Evolutionary conservation across 2,797 vertebrate genomes (phyloP).

Genomic region (Muscicapa comitata): DNA sequence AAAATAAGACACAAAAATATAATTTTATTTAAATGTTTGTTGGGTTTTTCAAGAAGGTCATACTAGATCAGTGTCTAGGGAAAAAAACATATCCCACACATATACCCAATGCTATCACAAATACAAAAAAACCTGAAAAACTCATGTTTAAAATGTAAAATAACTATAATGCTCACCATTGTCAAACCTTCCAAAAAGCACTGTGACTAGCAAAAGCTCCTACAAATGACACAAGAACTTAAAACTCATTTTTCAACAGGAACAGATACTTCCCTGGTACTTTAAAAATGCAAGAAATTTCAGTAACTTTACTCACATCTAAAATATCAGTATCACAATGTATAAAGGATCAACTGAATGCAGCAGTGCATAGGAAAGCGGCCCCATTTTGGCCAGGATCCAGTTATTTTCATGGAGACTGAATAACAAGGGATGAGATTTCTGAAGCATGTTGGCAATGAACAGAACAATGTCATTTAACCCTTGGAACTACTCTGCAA

Average conservation of each 20-base stretch:
- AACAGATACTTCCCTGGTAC: not conserved
- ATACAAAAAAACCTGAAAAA: not conserved
- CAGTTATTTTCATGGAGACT: conserved; percentile 10
- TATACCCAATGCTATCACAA: not conserved
- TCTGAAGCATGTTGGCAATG: not conserved
- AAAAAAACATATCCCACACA: not conserved
- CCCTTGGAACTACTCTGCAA: not conserved
- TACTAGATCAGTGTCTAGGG: not conserved
- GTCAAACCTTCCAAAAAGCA: not conserved
- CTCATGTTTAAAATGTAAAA: not conserved
- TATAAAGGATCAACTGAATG: not conserved
- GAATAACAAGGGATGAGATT: not conserved
- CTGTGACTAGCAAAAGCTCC: not conserved
- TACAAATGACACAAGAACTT: not conserved
- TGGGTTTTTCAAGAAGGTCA: not conserved
- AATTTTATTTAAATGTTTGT: not conserved
- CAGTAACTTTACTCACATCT: not conserved
- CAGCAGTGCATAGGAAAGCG: not conserved
- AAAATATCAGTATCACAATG: not conserved
- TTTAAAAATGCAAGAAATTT: not conserved
- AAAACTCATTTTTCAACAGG: not conserved
- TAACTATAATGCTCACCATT: not conserved
- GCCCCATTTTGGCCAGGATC: conserved; percentile 24
- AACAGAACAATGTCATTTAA: conserved; percentile 18
- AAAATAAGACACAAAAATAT: not conserved